These are phyloP conservation scores for Ariolimax columbianus DNA, from an alignment of 2,888 invertebrate species.

Conservation along the genomic window DNA sequence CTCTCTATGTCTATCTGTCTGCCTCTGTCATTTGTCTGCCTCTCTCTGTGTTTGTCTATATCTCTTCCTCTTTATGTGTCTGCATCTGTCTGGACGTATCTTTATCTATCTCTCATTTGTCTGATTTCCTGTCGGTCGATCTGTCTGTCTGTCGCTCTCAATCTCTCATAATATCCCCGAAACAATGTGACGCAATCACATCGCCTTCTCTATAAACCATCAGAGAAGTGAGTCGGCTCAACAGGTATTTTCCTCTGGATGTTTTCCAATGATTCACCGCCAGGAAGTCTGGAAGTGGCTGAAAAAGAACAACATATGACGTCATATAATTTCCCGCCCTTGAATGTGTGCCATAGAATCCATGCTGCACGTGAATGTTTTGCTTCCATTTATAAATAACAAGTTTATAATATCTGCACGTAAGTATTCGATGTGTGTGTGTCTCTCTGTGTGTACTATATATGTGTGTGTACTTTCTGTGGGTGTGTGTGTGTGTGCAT, in stretches of 20 bases:
- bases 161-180: conserved; percentile 31
- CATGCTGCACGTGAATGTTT: too few species aligned
- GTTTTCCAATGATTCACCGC: background rate
- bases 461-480: too few species aligned
- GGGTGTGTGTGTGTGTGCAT: too few species aligned
- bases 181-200: background rate
- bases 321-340: background rate
- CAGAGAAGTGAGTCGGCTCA: background rate
- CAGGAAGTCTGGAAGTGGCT: background rate
- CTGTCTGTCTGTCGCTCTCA: conserved; percentile 36
- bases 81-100: too few species aligned
- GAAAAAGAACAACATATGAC: background rate
- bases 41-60: conserved; percentile 40
- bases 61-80: too few species aligned
- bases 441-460: too few species aligned
- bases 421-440: too few species aligned
- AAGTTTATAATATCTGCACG: too few species aligned
- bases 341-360: background rate
- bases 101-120: too few species aligned
- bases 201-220: background rate
- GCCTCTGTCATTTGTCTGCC: conserved; percentile 34
- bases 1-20: too few species aligned
- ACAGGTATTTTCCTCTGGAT: background rate
- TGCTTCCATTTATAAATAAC: too few species aligned
- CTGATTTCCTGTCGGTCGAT: conserved; percentile 16